Evolutionary conservation across 2,113 vertebrate genomes (phyloP).

Genomic region (Xenopus tropicalis): UCB_Xtro_10.0 CM004446.2:116591001-116591500

Average conservation of each 20-base stretch:
- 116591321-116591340: no score
- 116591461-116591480: constrained; percentile 61
- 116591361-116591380: neutral
- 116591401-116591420: neutral
- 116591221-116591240: neutral
- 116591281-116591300: neutral
- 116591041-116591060: neutral
- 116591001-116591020: neutral
- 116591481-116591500: constrained; percentile 52
- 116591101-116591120: neutral
- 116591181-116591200: neutral
- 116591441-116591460: neutral
- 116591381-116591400: no score
- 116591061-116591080: neutral
- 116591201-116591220: neutral
- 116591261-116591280: neutral
- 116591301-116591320: neutral
- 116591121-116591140: no score
- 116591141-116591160: neutral
- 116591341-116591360: neutral
- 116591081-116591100: neutral
- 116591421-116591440: neutral
- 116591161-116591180: neutral
- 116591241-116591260: no score
- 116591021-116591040: neutral